Base-by-base conservation (phyloP, 2,888 invertebrate genomes). In the Lithophane ornitopus region DNA sequence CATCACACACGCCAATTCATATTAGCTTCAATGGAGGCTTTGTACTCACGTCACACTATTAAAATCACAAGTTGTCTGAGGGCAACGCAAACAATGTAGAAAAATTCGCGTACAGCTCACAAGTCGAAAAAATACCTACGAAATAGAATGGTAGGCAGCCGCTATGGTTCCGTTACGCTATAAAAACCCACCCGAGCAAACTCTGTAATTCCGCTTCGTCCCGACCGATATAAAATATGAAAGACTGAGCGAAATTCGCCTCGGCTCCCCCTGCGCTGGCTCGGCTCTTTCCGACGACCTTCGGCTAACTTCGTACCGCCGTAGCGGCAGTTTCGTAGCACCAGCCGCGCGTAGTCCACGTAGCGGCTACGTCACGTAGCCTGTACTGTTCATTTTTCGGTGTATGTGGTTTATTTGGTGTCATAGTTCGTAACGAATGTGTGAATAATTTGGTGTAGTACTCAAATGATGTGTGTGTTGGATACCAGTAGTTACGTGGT, bases 161-260 rank as follows among this genome's bases (percentile, higher is more conserved):
- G 93, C 92, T 89, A 91, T 92, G 89, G 93, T 93, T 94, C 92
- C 92, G 90, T 84, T 88, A 80, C 84, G 93, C 93, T 94, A 94
- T 95, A 96, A 96, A 96, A 96, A 96, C 94, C 94, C 91, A 95
- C 92, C 95, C 92, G 92, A 95, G 94, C 95, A 94, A 95, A 95
- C 94, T 96, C 94, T 90, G 96, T 95, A 96, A 95, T 95, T 94
- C 94, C 94, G 93, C 92, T 92, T 88, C 93, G 93, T 93, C 93
- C 94, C 94, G 88, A 93, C 93, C 94, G 94, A 94, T 96, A 96
- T 96, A 96, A 96, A 96, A 96, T 96, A 96, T 96, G 96, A 96
- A 96, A 95, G 95, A 94, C 94, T 93, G 95, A 92, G 94, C 95
- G 89, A 93, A 95, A 94, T 94, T 94, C 93, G 90, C 93, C 88